phyloP scores from a whole-genome alignment of 1,140 invertebrate species.

The Drosophila lacertosa region DNA sequence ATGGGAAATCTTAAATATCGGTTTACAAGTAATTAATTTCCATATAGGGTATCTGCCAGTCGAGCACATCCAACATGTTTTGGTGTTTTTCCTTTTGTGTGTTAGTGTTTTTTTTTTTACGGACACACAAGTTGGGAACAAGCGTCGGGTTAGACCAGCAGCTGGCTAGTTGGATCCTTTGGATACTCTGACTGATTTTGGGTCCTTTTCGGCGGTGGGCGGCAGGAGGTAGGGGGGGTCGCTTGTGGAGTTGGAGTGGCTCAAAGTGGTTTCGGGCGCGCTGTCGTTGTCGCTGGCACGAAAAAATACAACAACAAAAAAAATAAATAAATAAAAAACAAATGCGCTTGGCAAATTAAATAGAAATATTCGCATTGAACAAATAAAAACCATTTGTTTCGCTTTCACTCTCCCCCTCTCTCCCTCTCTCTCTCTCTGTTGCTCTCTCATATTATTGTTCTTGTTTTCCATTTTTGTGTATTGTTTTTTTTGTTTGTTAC shows the following conservation, averaged over 20 bases:
- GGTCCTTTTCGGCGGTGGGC: background rate
- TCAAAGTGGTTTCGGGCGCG: background rate
- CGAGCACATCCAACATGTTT: background rate
- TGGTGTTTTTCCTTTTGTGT: background rate
- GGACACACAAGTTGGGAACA: constrained; percentile 1
- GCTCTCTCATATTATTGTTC: constrained; percentile 12
- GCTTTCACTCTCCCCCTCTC: background rate
- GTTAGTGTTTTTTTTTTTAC: background rate
- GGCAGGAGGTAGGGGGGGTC: background rate
- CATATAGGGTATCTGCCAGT: background rate
- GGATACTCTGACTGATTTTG: background rate
- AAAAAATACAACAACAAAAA: too few relatives aligned
- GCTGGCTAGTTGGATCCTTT: background rate
- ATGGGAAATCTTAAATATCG: too few relatives aligned
- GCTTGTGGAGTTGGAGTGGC: too few relatives aligned
- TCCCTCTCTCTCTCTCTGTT: constrained; percentile 13
- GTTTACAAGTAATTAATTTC: too few relatives aligned
- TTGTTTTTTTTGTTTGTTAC: constrained; percentile 34
- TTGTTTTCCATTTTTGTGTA: constrained; percentile 17
- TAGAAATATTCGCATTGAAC: constrained; percentile 64
- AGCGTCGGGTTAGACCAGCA: constrained; percentile 2
- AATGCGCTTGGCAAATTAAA: constrained; percentile 61
- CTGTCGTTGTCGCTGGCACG: constrained; percentile 12
- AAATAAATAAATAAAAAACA: too few relatives aligned
- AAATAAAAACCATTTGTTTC: constrained; percentile 77